Percentiles rank a stretch among this genome's conserved stretches.
Conservation (phyloP, 2,797 vertebrate genomes). For the Strix occidentalis region DNA sequence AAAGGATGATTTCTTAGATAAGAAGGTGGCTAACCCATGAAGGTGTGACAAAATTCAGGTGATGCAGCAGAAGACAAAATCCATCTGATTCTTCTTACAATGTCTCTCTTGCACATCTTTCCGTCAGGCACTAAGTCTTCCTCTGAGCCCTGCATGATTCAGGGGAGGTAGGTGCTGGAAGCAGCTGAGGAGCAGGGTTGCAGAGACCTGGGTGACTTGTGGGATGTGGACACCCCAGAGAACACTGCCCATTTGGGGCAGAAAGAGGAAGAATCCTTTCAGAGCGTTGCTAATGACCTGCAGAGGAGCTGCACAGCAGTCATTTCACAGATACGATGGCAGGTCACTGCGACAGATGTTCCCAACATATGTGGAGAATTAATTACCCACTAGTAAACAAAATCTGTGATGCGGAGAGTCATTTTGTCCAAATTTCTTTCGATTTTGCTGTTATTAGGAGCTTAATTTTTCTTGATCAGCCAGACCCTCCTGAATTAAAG, state of each 20-base stretch:
- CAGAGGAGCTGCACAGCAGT: slow-evolving; percentile 89
- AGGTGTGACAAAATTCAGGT: background rate
- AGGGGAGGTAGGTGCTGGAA: background rate
- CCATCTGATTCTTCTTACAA: background rate
- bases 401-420: slow-evolving; percentile 93
- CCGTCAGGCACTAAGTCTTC: background rate
- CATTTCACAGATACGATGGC: slow-evolving; percentile 92
- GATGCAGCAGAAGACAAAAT: background rate
- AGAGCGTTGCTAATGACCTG: slow-evolving; percentile 85
- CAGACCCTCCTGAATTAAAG: slow-evolving; percentile 79
- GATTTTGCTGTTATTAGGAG: slow-evolving; percentile 88
- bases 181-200: background rate
- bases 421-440: slow-evolving; percentile 96
- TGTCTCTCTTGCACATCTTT: background rate
- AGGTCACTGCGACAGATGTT: slow-evolving; percentile 99
- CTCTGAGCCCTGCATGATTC: background rate
- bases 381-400: slow-evolving; percentile 99
- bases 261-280: slow-evolving; percentile 75
- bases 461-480: slow-evolving; percentile 98
- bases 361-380: slow-evolving; percentile 99
- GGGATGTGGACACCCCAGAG: background rate
- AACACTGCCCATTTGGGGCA: slow-evolving; percentile 26
- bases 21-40: background rate
- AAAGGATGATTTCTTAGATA: background rate
- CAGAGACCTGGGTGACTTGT: background rate